phyloP scores from a whole-genome alignment of 2,113 vertebrate species.

The Trochalopteron elliotii region DNA sequence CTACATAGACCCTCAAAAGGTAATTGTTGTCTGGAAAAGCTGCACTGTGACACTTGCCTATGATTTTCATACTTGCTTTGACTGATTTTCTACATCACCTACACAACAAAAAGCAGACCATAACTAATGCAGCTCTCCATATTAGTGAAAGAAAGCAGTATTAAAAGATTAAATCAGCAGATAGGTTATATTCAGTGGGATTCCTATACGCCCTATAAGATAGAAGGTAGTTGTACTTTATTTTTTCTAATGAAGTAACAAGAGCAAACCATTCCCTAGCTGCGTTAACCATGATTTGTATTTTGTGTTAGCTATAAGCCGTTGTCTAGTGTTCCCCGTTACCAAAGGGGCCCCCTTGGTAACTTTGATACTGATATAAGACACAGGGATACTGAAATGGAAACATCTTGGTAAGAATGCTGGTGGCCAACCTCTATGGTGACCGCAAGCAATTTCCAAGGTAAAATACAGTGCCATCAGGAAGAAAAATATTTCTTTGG shows the following conservation, averaged over 20 bases:
- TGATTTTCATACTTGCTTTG: slow-evolving; percentile 7
- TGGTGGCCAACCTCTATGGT: slow-evolving; percentile 4
- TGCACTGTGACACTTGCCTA: neutral
- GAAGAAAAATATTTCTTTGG: neutral
- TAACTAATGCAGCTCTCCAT: neutral
- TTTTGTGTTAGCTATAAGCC: slow-evolving; percentile 37
- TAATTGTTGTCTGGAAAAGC: neutral
- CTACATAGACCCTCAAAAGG: neutral
- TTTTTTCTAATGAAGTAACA: slow-evolving; percentile 12
- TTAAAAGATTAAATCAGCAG: neutral
- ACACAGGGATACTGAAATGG: slow-evolving; percentile 18
- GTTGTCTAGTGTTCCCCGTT: neutral
- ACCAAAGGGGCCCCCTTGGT: neutral
- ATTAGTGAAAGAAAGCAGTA: neutral
- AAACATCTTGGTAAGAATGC: neutral
- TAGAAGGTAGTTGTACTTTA: slow-evolving; percentile 10
- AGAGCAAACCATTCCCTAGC: neutral
- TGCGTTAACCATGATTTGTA: neutral
- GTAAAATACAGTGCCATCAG: neutral
- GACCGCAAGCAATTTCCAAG: slow-evolving; percentile 17
- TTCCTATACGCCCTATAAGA: neutral
- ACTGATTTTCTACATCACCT: neutral
- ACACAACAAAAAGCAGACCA: neutral
- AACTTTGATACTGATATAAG: slow-evolving; percentile 1
- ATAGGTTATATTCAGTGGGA: neutral